Evolutionary conservation across 2,113 vertebrate genomes (phyloP), one percentile per base, ranked within the genome.

Genomic region (Ciconia maguari): DNA sequence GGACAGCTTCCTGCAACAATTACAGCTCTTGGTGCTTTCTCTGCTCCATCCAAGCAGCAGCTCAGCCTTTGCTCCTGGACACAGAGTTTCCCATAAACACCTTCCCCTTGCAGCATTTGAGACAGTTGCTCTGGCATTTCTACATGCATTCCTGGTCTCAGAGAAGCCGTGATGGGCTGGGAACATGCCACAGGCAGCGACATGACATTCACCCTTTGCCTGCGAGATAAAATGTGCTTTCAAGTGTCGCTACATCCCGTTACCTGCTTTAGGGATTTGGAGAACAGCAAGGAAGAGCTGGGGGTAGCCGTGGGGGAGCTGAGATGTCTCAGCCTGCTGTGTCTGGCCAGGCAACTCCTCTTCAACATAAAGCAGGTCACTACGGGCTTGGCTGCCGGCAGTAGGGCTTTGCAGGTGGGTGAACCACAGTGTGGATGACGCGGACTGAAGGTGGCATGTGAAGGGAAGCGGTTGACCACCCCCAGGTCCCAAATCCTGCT

Each of bases 131-230:
- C 25, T 21, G 44, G 26, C 74, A 8, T 49, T 74, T 65, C 55
- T 48, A 12, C 0, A 0, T 2, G 9, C 2, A 0, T 54, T 87
- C 66, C 51, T 24, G 78, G 19, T 24, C 64, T 60, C n/a, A 18
- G 70, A 17, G 51, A 24, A 48, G 69, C 34, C 1, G 1, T 17
- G 17, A 7, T 12, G 60, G 58, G 49, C 74, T 80, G 58, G 36
- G 84, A 64, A 16, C 25, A 5, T 1, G 1, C 19, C 54, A 25
- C 66, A 11, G 36, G 29, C 81, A 64, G 46, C 0, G 2, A 16
- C 32, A 3, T 5, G 6, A 19, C n/a, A 4, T 55, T 54, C 36
- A 4, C 16, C 38, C 30, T 55, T 72, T 14, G 9, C 11, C 60
- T 54, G 42, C 3, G 25, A 54, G 57, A 27, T 13, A 30, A 71